Base-by-base conservation (phyloP, 2,113 vertebrate species). In the Motacilla tschutschensis region DNA sequence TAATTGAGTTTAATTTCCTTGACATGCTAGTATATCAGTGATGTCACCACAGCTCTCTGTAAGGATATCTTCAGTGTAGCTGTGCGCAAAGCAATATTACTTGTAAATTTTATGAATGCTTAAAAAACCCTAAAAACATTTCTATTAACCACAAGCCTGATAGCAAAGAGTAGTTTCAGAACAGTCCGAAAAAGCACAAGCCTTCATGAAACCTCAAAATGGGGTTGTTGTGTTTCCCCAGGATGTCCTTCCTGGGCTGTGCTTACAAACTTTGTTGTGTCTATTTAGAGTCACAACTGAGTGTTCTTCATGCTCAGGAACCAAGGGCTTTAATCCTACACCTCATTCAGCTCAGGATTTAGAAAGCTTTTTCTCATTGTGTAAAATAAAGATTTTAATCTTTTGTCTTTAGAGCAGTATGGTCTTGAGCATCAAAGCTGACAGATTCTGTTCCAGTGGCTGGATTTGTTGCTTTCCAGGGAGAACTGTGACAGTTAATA, bases 301-400 rank as follows among this genome's bases (percentile, higher is more conserved):
- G 28, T 44, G 13, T 79, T 88, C 17, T 58, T 11, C 21, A 0
- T 51, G 4, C 25, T 48, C 1, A 0, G 35, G 36, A 86, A 33
- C 54, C 15, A 35, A 46, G 29, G 31, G 12, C 63, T 81, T 44
- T 65, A 62, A 65, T 86, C 51, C 53, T 40, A 69, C 28, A 54
- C 25, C 31, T 75, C 43, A 12, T 60, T 64, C 25, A 66, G 8
- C 22, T 85, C 28, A 6, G 47, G 31, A 59, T 75, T 84, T 81
- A 60, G 63, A 76, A 88, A 21, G 62, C 25, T 22, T 57, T 44
- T 55, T 54, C 24, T 76, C 17, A 12, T 18, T 67, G 53, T 70
- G 31, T 73, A n/a, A 79, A 82, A 48, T 73, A n/a, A 79, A 82
- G 53, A 46, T 64, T 40, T 79, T 66, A 40, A 20, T 84, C 51